Evolutionary conservation across 2,797 vertebrate genomes (phyloP).

Genomic region (Threskiornis aethiopicus): DNA sequence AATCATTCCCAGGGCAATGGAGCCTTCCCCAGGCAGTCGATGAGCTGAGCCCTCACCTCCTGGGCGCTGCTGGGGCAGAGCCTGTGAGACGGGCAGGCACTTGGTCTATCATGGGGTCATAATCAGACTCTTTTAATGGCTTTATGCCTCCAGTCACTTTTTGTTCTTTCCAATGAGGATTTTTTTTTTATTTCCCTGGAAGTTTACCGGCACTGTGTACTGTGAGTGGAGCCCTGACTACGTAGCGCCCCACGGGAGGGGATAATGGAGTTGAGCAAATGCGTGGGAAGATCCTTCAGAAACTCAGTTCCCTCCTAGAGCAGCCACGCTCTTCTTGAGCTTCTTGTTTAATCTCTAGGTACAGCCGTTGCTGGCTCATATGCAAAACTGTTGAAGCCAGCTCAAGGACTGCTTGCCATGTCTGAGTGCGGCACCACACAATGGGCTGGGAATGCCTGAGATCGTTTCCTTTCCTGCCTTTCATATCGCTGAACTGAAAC

Average conservation of each 20-base stretch:
- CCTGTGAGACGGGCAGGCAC: neutral
- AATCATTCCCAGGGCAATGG: neutral
- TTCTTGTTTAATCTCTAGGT: neutral
- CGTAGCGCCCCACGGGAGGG: rapidly evolving
- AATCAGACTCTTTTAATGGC: neutral
- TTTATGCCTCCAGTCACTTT: neutral
- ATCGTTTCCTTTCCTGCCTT: constrained; percentile 65
- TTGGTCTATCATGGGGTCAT: neutral
- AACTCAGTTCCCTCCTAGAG: neutral
- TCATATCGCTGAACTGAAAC: constrained; percentile 71
- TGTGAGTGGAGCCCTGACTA: neutral
- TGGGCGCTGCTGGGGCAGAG: neutral
- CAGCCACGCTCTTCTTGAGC: neutral
- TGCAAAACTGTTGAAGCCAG: neutral
- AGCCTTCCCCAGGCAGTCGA: neutral
- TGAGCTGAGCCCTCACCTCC: neutral
- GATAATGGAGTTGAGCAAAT: neutral
- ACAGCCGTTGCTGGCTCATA: neutral
- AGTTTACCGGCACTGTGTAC: neutral
- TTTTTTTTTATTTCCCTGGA: neutral
- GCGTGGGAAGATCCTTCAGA: neutral
- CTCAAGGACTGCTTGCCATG: neutral
- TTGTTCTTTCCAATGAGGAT: neutral
- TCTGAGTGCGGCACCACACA: neutral
- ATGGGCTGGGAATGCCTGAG: constrained; percentile 42